phyloP scores from a whole-genome alignment of 2,888 invertebrate genomes.

The Tubulanus polymorphus region DNA sequence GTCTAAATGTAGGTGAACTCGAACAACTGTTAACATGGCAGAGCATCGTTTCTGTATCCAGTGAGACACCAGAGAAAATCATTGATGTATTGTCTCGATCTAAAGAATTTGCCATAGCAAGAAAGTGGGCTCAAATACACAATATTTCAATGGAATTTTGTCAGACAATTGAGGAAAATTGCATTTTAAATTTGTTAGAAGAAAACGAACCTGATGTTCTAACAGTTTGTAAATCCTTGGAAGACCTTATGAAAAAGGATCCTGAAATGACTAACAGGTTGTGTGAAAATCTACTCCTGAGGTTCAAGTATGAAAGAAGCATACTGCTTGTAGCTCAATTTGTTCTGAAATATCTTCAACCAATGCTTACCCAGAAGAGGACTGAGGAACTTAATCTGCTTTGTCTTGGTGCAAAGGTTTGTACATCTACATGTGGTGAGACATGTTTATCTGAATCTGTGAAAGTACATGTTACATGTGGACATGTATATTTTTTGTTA shows the following conservation, averaged over 20 bases:
- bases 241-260: slow-evolving; percentile 23
- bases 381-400: slow-evolving; percentile 27
- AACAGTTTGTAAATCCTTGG: slow-evolving; percentile 39
- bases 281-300: slow-evolving; percentile 32
- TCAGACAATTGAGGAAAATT: slow-evolving; percentile 37
- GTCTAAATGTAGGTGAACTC: slow-evolving; percentile 10
- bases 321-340: slow-evolving; percentile 39
- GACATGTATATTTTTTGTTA: slow-evolving; percentile 6
- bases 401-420: slow-evolving; percentile 44
- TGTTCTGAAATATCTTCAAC: slow-evolving; percentile 32
- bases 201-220: slow-evolving; percentile 26
- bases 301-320: slow-evolving; percentile 30
- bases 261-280: slow-evolving; percentile 27
- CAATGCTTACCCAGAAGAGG: slow-evolving; percentile 22
- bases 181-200: slow-evolving; percentile 29
- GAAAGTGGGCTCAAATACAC: slow-evolving; percentile 34
- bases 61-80: slow-evolving; percentile 28
- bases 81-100: slow-evolving; percentile 33
- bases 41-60: slow-evolving; percentile 25
- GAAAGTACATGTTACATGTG: background rate
- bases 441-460: background rate
- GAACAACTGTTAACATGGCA: slow-evolving; percentile 35
- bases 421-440: background rate
- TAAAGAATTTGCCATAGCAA: slow-evolving; percentile 34
- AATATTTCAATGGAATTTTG: slow-evolving; percentile 16